Percentiles rank a stretch among this genome's conserved stretches.
These are phyloP conservation scores for Tetrao urogallus DNA, from an alignment of 2,113 vertebrate genomes.

Conservation along the genomic window DNA sequence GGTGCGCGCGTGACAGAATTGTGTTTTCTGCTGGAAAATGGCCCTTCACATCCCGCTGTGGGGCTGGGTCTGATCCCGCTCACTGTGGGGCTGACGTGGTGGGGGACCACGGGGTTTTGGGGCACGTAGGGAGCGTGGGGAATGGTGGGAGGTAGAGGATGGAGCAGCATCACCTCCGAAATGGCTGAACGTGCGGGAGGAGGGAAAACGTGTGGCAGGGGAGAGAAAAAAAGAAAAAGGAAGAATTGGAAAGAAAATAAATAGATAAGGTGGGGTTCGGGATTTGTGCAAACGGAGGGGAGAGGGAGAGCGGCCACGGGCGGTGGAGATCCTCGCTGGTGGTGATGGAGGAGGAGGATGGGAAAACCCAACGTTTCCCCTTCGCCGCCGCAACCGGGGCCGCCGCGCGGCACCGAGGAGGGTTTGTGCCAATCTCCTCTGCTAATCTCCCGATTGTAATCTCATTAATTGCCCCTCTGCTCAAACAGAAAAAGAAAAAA, in stretches of 20 bases:
- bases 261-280: not conserved
- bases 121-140: rapidly evolving
- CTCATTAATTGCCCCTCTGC: conserved; percentile 56
- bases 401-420: not conserved
- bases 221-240: not conserved
- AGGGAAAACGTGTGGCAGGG: not conserved
- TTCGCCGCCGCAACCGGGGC: rapidly evolving
- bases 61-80: not conserved
- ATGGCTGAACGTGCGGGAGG: not conserved
- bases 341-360: not conserved
- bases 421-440: not conserved
- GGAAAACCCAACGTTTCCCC: not conserved
- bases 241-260: not conserved
- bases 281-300: not conserved
- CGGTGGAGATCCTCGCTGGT: not conserved
- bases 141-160: not conserved
- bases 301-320: not conserved
- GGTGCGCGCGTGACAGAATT: rapidly evolving
- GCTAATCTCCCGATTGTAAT: conserved; percentile 12
- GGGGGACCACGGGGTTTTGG: not conserved
- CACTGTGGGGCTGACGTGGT: not conserved
- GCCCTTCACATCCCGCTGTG: not conserved
- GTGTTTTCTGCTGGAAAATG: conserved; percentile 1
- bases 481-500: conserved; percentile 20
- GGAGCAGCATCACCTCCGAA: not conserved